phyloP scores from a whole-genome alignment of 2,797 vertebrate species.

The Danionella dracula region DNA sequence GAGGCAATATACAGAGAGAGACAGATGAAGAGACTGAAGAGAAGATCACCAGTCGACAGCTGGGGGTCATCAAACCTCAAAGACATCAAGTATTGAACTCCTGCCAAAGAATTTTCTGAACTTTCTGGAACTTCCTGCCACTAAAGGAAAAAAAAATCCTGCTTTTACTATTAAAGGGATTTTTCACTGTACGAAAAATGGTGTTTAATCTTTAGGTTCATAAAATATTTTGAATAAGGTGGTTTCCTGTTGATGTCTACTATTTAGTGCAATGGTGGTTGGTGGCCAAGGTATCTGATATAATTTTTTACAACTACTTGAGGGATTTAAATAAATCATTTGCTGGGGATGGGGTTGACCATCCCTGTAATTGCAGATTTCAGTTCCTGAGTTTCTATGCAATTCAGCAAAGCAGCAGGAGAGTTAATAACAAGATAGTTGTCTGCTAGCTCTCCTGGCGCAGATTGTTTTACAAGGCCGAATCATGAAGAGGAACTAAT shows the following conservation, averaged over 20 bases:
- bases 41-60: conserved; percentile 20
- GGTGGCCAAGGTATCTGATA: no score
- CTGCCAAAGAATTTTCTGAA: conserved; percentile 16
- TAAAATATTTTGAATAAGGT: no score
- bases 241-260: no score
- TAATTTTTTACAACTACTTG: no score
- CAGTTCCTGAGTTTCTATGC: conserved; percentile 25
- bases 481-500: conserved; percentile 45
- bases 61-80: conserved; percentile 27
- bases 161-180: conserved; percentile 24
- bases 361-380: conserved; percentile 39
- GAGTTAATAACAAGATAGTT: conserved; percentile 24
- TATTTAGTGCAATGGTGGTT: no score
- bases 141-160: conserved; percentile 11
- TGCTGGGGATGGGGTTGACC: no score
- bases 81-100: neutral
- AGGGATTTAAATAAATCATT: no score
- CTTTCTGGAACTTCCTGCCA: conserved; percentile 7
- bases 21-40: neutral
- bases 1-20: neutral
- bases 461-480: conserved; percentile 29
- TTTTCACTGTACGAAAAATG: no score
- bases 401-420: conserved; percentile 2
- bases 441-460: conserved; percentile 20
- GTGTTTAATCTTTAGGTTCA: no score